A percentile compares a stretch with the other conserved stretches of the same genome.
phyloP scores from a whole-genome alignment of 2,888 invertebrate species.

The Cheilosia impressa region DNA sequence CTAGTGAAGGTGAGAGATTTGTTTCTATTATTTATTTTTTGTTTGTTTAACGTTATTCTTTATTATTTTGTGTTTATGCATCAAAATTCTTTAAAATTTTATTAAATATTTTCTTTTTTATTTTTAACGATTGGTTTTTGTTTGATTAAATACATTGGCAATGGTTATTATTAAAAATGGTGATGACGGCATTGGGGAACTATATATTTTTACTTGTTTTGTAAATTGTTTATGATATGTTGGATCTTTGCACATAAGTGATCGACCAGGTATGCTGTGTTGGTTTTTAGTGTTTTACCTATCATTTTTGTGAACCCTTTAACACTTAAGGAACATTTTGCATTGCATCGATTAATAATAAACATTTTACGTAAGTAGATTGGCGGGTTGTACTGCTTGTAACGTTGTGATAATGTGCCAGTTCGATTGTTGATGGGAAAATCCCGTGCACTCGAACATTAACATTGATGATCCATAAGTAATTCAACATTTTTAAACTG shows the following conservation, averaged over 20 bases:
- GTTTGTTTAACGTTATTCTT: constrained; percentile 27
- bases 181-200: background rate
- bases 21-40: constrained; percentile 65
- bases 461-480: too few species aligned
- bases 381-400: too few species aligned
- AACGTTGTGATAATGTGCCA: too few species aligned
- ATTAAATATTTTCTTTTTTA: background rate
- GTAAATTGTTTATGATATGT: background rate
- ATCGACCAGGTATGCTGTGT: constrained; percentile 67
- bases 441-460: too few species aligned
- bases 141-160: background rate
- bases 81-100: constrained; percentile 38
- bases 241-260: constrained; percentile 41
- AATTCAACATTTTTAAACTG: too few species aligned
- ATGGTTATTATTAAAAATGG: background rate
- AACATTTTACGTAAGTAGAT: too few species aligned
- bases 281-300: constrained; percentile 39
- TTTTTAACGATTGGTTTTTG: constrained; percentile 14
- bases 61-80: constrained; percentile 19
- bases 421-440: too few species aligned
- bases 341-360: background rate
- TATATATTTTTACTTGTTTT: constrained; percentile 2
- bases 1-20: constrained; percentile 88
- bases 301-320: background rate
- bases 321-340: background rate